Conservation (phyloP, 2,797 vertebrate genomes). For the Coregonus sp. region DNA sequence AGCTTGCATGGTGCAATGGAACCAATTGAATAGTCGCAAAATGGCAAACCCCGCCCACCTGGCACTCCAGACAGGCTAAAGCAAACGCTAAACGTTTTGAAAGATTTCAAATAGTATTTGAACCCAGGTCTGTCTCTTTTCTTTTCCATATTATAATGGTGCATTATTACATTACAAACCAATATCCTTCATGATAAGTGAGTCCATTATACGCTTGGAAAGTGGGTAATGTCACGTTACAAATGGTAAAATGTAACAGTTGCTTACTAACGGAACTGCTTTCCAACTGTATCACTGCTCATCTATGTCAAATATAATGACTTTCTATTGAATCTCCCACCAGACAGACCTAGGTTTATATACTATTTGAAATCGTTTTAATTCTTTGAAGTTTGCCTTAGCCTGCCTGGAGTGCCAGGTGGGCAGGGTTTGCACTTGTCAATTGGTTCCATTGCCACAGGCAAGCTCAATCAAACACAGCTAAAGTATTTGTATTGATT, state of each 20-base stretch:
- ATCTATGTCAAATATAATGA: not conserved
- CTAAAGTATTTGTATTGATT: not conserved
- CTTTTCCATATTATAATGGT: not conserved
- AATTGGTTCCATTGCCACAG: too few species aligned
- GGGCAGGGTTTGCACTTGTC: not conserved
- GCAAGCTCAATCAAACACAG: too few species aligned
- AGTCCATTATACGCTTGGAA: not conserved
- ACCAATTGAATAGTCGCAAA: not conserved
- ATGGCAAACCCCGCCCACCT: not conserved
- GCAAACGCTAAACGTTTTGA: not conserved
- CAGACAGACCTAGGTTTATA: not conserved
- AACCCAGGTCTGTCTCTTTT: not conserved
- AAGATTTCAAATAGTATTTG: not conserved
- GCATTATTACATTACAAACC: not conserved
- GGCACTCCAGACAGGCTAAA: not conserved
- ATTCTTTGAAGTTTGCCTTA: not conserved
- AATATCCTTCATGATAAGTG: not conserved
- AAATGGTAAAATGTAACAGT: not conserved
- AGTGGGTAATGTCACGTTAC: not conserved
- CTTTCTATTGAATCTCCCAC: not conserved
- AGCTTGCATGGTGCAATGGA: not conserved
- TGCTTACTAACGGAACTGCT: not conserved
- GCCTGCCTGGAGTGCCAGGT: not conserved
- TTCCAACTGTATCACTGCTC: not conserved
- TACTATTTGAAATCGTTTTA: not conserved